These are phyloP conservation scores for Pristionchus mayeri DNA, from an alignment of 2,888 invertebrate genomes.

Conservation along the genomic window DNA sequence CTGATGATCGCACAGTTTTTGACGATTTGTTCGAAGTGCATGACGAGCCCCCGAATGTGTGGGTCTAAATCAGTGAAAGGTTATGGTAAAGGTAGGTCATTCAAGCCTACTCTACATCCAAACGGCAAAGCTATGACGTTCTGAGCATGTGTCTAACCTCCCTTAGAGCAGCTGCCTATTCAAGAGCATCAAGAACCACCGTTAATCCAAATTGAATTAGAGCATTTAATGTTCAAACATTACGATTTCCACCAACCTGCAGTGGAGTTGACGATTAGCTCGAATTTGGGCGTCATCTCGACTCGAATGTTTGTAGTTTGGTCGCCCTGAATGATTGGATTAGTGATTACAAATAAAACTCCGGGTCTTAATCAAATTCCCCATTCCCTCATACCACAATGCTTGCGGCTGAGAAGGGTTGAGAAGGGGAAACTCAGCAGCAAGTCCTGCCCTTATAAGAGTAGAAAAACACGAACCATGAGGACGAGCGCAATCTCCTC, in stretches of 20 bases:
- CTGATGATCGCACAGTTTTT: constrained; percentile 26
- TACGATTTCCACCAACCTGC: neutral
- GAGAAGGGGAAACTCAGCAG: neutral
- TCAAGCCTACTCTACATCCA: neutral
- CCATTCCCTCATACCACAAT: neutral
- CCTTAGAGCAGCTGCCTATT: too few relatives aligned
- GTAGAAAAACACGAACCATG: neutral
- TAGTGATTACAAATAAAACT: neutral
- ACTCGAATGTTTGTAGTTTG: constrained; percentile 37
- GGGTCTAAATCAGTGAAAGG: neutral
- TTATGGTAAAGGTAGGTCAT: neutral
- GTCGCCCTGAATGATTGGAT: neutral
- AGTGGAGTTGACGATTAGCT: constrained; percentile 24
- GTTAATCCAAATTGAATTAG: too few relatives aligned
- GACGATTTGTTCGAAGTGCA: constrained; percentile 25
- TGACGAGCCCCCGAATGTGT: constrained; percentile 11
- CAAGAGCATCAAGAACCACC: too few relatives aligned
- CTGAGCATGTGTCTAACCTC: too few relatives aligned
- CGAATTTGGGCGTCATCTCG: constrained; percentile 12
- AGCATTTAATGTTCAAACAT: too few relatives aligned
- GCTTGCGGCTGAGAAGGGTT: too few relatives aligned
- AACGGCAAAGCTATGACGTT: too few relatives aligned
- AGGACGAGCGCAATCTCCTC: constrained; percentile 14
- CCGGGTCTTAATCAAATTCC: neutral
- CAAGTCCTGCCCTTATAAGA: neutral